Percentiles rank a stretch among this genome's conserved stretches.
These are phyloP conservation scores for Gymnarchus niloticus DNA, from an alignment of 2,113 vertebrate species.

Conservation along the genomic window DNA sequence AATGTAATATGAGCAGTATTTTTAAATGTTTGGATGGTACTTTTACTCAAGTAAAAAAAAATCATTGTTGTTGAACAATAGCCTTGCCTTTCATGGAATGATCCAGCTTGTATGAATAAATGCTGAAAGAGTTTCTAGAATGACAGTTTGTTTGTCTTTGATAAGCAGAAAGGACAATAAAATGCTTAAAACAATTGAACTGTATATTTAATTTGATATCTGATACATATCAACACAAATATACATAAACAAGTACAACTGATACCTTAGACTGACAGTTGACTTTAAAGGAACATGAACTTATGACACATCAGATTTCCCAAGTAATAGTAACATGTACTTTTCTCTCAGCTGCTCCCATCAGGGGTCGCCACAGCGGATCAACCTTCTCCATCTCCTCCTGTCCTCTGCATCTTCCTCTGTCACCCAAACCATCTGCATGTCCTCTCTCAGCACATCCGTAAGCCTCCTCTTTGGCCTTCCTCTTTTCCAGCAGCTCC, in stretches of 20 bases:
- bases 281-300: background rate
- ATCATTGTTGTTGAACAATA: conserved; percentile 29
- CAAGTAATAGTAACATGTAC: background rate
- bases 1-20: conserved; percentile 23
- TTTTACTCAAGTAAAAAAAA: conserved; percentile 41
- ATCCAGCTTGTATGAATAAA: conserved; percentile 31
- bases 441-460: too few relatives aligned
- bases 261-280: background rate
- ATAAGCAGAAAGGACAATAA: background rate
- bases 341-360: too few relatives aligned
- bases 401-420: too few relatives aligned
- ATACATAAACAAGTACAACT: conserved; percentile 8
- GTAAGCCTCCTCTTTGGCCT: too few relatives aligned
- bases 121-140: background rate
- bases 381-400: too few relatives aligned
- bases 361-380: too few relatives aligned
- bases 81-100: conserved; percentile 23
- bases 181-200: background rate
- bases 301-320: background rate
- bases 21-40: conserved; percentile 45
- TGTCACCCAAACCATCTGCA: too few relatives aligned
- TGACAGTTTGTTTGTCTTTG: conserved; percentile 6
- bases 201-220: conserved; percentile 4
- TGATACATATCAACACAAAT: conserved; percentile 14
- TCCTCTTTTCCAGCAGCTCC: too few relatives aligned